Percentiles rank a stretch among this genome's conserved stretches.
Conservation (phyloP, 2,888 invertebrate species). For the Gasteruption jaculator region DNA sequence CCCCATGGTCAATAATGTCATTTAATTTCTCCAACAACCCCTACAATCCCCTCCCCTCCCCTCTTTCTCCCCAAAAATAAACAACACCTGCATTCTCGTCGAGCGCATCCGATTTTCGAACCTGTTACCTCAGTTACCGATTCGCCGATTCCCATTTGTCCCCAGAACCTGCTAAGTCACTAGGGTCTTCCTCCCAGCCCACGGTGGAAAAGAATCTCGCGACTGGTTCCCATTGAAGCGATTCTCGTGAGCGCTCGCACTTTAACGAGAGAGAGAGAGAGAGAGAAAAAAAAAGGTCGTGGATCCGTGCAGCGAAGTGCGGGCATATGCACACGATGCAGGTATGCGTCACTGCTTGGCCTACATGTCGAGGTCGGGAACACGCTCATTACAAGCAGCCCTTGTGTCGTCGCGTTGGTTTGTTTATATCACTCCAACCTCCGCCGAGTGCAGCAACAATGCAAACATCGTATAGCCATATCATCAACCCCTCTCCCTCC, state of each 20-base stretch:
- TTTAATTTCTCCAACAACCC: too few relatives aligned
- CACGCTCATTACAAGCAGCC: constrained; percentile 42
- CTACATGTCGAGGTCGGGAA: constrained; percentile 44
- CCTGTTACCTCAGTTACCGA: too few relatives aligned
- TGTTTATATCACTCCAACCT: constrained; percentile 29
- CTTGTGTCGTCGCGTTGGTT: constrained; percentile 35
- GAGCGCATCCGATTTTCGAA: too few relatives aligned
- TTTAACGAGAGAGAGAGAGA: constrained; percentile 24
- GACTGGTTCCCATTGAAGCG: constrained; percentile 7
- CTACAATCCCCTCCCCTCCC: too few relatives aligned
- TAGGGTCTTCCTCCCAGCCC: background rate
- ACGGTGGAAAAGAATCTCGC: constrained; percentile 5
- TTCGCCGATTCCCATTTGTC: too few relatives aligned
- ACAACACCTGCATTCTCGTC: too few relatives aligned
- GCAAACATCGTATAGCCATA: constrained; percentile 24
- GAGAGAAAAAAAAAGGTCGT: too few relatives aligned
- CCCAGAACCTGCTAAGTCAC: too few relatives aligned
- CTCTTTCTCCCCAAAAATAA: too few relatives aligned
- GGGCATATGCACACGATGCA: constrained; percentile 21
- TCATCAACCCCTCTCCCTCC: constrained; percentile 6
- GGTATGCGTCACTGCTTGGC: constrained; percentile 40
- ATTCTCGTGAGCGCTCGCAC: constrained; percentile 25
- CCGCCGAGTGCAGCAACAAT: constrained; percentile 32
- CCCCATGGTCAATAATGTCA: too few relatives aligned
- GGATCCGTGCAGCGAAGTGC: constrained; percentile 17